Conservation (phyloP, 2,888 invertebrate genomes). For the Clistopyga incitator region DNA sequence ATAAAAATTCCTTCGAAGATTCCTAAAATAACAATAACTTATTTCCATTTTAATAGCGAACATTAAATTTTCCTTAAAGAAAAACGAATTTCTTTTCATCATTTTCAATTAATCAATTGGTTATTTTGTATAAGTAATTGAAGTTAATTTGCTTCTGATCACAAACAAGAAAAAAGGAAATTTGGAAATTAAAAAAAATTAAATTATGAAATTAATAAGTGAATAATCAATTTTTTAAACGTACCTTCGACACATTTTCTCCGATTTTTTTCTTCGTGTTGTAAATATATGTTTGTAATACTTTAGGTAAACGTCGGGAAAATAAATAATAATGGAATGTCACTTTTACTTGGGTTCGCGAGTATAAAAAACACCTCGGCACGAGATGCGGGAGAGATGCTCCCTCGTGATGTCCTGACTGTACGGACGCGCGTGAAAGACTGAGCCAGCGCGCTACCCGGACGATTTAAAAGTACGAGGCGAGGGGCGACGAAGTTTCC, state of each 20-base stretch:
- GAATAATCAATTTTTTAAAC: conserved; percentile 17
- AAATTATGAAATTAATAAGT: background rate
- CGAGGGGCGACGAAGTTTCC: conserved; percentile 74
- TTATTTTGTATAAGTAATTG: too few relatives aligned
- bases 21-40: too few relatives aligned
- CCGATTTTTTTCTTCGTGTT: background rate
- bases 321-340: background rate
- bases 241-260: conserved; percentile 61
- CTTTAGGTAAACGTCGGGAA: background rate
- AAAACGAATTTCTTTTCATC: too few relatives aligned
- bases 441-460: conserved; percentile 74
- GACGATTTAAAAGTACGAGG: conserved; percentile 74
- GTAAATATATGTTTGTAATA: background rate
- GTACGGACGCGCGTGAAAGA: conserved; percentile 79
- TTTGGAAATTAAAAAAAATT: too few relatives aligned
- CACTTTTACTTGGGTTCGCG: conserved; percentile 45
- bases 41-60: too few relatives aligned
- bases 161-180: too few relatives aligned
- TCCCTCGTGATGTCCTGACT: conserved; percentile 67
- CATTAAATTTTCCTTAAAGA: too few relatives aligned
- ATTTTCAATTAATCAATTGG: too few relatives aligned
- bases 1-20: too few relatives aligned
- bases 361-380: conserved; percentile 6
- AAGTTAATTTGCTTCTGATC: too few relatives aligned
- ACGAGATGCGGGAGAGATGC: conserved; percentile 27